Conservation (phyloP, 1,140 invertebrate genomes). For the Lepidostoma basale region DNA sequence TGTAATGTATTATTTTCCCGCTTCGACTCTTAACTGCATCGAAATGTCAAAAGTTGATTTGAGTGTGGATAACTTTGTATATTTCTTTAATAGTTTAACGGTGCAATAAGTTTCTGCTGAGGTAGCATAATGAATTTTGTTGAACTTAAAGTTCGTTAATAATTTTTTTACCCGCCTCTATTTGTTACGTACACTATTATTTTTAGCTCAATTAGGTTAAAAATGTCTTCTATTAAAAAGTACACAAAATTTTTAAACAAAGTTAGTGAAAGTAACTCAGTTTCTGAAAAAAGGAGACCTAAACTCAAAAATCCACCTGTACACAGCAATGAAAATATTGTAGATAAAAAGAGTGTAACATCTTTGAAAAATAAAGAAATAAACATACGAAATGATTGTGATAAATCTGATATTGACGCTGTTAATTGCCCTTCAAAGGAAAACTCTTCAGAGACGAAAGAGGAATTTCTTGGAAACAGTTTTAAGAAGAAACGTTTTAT, state of each 20-base stretch:
- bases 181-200: neutral
- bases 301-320: neutral
- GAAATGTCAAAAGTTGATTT: neutral
- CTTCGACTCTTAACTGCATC: neutral
- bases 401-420: neutral
- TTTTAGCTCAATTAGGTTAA: neutral
- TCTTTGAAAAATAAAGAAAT: neutral
- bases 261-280: neutral
- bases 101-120: neutral
- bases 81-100: neutral
- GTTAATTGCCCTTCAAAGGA: neutral
- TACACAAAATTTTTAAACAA: neutral
- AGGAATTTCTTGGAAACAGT: neutral
- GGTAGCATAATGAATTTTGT: neutral
- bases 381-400: neutral
- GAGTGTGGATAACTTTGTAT: neutral
- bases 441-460: neutral
- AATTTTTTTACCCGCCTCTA: no score
- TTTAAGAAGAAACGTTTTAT: neutral
- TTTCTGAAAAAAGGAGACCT: neutral
- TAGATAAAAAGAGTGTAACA: neutral
- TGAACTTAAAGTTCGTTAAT: neutral
- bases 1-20: conserved; percentile 17
- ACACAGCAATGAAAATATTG: neutral
- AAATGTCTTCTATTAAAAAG: conserved; percentile 12